Evolutionary conservation across 2,113 vertebrate species (phyloP), one percentile per base, ranked within the genome.

Genomic region (Pipra filicauda): DNA sequence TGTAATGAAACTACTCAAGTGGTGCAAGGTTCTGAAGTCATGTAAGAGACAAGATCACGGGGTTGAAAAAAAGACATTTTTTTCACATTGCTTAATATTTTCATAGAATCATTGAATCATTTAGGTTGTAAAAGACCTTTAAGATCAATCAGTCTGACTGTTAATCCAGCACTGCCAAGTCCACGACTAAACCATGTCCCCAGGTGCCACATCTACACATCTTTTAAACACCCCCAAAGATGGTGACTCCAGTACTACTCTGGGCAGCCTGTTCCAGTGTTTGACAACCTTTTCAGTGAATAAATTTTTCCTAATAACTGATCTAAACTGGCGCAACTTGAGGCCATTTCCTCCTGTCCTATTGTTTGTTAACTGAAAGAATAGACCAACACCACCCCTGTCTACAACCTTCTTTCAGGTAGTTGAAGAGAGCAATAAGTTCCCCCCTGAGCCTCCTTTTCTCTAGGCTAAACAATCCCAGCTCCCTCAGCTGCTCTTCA

Each of bases 361-460:
- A 18, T 65, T 3, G 1, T 16, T 76, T 76, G 24, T 33, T 33
- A 55, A 21, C 19, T 33, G 43, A 37, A 5, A 80, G 28, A 86
- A 85, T 27, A 81, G 33, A 39, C 17, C 0, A 0, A 61, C 14
- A 10, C 2, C 7, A 28, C 0, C 0, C 41, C 41, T 39, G 5
- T 0, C 15, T 37, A 30, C 33, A 67, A 4, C 5, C 6, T 51
- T 26, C 35, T 79, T 71, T 84, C 51, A 58, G 51, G 62, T 4
- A 52, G 15, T 6, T 67, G n/a, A 31, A 79, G 26, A 71, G 44
- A 48, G 15, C 2, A 0, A 23, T n/a, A 17, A 66, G 7, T 27
- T 61, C 12, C 26, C 9, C 16, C 6, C 15, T n/a, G 27, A 62
- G 30, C 8, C 30, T 80, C 43, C n/a, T 67, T 20, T 88, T 62